Conservation (phyloP, 92 coral and sea anemone species). For the Virgularia gustaviana region DNA sequence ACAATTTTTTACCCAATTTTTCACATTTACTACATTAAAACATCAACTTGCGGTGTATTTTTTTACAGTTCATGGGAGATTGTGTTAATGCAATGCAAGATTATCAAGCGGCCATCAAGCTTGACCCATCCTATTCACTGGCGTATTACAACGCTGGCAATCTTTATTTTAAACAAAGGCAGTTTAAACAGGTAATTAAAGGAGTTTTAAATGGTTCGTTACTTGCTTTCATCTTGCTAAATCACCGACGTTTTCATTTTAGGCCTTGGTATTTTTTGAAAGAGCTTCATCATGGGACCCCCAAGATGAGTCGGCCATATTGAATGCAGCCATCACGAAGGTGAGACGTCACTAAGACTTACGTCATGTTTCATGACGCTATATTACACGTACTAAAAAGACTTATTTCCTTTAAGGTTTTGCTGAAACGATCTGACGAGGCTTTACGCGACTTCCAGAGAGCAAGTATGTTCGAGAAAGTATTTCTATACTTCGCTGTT, state of each 20-base stretch:
- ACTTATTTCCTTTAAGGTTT: slow-evolving; percentile 49
- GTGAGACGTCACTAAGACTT: slow-evolving; percentile 24
- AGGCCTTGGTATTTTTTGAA: slow-evolving; percentile 80
- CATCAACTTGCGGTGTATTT: neutral
- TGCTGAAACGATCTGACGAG: slow-evolving; percentile 74
- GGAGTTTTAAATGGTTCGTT: neutral
- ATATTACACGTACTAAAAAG: neutral
- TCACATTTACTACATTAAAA: no score
- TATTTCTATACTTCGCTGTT: neutral
- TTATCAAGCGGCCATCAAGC: slow-evolving; percentile 84
- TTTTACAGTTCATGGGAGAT: slow-evolving; percentile 88
- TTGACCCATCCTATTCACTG: slow-evolving; percentile 83
- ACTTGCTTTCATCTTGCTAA: neutral
- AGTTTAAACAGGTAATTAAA: slow-evolving; percentile 78
- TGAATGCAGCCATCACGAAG: slow-evolving; percentile 93
- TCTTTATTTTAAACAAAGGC: slow-evolving; percentile 90
- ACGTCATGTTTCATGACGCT: neutral
- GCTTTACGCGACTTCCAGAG: slow-evolving; percentile 88
- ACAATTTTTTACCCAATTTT: neutral
- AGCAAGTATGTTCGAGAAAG: slow-evolving; percentile 71
- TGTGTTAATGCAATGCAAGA: slow-evolving; percentile 93
- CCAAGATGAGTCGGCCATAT: slow-evolving; percentile 85
- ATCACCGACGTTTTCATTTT: neutral
- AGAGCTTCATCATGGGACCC: slow-evolving; percentile 87
- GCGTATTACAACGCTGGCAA: slow-evolving; percentile 96